A percentile compares a stretch with the other conserved stretches of the same genome.
Evolutionary conservation across 2,888 invertebrate species (phyloP).

Genomic region (Agriotes lineatus): DNA sequence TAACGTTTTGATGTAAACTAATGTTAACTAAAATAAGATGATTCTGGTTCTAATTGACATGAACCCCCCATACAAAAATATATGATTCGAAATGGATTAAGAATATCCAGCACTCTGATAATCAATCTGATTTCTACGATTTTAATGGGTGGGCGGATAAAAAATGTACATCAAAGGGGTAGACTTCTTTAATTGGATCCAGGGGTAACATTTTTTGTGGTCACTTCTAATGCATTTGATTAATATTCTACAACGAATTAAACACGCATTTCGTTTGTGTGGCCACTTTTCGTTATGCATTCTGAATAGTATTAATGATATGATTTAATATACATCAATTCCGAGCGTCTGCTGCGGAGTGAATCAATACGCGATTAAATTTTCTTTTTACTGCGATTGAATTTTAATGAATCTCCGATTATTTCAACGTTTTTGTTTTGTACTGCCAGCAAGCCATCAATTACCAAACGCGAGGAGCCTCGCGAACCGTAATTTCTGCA

Average conservation of each 20-base stretch:
- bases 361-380: not conserved
- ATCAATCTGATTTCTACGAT: conserved; percentile 1
- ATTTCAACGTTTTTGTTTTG: not conserved
- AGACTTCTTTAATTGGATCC: conserved; percentile 31
- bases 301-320: conserved; percentile 21
- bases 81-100: not conserved
- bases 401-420: not conserved
- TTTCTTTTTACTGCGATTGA: not conserved
- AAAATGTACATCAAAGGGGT: conserved; percentile 34
- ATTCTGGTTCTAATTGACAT: no score
- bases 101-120: not conserved
- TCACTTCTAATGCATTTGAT: conserved; percentile 26
- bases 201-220: conserved; percentile 25
- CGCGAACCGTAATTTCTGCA: no score
- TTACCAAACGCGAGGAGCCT: no score
- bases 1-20: no score
- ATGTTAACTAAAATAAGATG: no score
- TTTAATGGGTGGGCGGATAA: conserved; percentile 29
- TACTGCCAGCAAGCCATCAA: not conserved
- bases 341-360: not conserved
- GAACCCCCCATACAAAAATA: not conserved
- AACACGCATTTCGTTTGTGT: conserved; percentile 22
- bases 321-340: conserved; percentile 16
- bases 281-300: conserved; percentile 26
- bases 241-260: conserved; percentile 35